These are phyloP conservation scores for Telenomus remus DNA, from an alignment of 1,140 invertebrate species.

Conservation along the genomic window DNA sequence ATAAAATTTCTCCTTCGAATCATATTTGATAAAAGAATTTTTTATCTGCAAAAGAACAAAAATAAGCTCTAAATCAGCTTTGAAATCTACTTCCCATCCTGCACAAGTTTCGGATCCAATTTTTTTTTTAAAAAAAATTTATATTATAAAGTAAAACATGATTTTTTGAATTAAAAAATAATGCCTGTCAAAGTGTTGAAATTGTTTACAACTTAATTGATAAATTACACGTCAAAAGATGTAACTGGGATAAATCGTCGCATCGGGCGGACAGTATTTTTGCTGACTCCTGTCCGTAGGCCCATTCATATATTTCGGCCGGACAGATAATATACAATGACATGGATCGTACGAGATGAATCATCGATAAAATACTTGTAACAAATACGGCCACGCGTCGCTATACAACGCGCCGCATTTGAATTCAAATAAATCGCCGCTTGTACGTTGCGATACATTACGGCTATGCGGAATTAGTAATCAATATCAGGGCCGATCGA, in stretches of 20 bases:
- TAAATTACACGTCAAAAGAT: slow-evolving; percentile 43
- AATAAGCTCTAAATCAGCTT: no score
- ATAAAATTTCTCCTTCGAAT: not conserved
- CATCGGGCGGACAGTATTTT: slow-evolving; percentile 33
- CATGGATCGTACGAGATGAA: slow-evolving; percentile 52
- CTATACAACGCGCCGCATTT: slow-evolving; percentile 39
- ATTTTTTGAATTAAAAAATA: slow-evolving; percentile 1
- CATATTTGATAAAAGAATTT: no score
- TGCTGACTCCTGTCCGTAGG: slow-evolving; percentile 35
- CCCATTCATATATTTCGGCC: slow-evolving; percentile 34
- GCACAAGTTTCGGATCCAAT: no score
- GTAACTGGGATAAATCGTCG: slow-evolving; percentile 33
- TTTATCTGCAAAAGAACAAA: no score
- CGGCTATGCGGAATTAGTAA: slow-evolving; percentile 17
- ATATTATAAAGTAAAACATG: no score
- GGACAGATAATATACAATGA: slow-evolving; percentile 55
- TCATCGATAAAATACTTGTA: slow-evolving; percentile 57
- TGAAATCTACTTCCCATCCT: no score
- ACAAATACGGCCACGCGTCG: slow-evolving; percentile 29
- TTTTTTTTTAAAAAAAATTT: no score
- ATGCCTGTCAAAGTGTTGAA: not conserved
- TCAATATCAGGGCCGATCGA: slow-evolving; percentile 44
- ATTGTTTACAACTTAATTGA: slow-evolving; percentile 42
- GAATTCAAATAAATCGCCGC: slow-evolving; percentile 44
- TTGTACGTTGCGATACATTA: slow-evolving; percentile 16